phyloP scores from a whole-genome alignment of 2,888 invertebrate genomes.

The Zygaena filipendulae region DNA sequence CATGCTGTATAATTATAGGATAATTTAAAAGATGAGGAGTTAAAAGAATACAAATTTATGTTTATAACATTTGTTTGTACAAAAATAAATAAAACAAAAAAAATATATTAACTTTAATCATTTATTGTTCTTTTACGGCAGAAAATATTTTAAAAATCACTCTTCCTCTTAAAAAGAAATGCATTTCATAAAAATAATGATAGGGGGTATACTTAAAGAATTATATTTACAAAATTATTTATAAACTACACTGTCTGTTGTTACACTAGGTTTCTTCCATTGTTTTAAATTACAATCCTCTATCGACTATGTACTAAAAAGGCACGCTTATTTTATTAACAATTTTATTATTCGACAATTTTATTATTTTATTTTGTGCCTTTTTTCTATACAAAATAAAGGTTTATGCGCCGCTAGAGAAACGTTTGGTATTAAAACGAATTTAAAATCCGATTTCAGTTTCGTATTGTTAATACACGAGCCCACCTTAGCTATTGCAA shows the following conservation, averaged over 20 bases:
- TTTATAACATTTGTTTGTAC: no score
- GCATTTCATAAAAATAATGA: conserved; percentile 63
- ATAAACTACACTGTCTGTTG: conserved; percentile 15
- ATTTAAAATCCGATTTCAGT: conserved; percentile 9
- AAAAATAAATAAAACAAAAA: conserved; percentile 22
- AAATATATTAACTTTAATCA: conserved; percentile 40
- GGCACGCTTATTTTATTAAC: conserved; percentile 33
- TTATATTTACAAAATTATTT: conserved; percentile 51
- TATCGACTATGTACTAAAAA: conserved; percentile 32
- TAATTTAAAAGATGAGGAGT: no score
- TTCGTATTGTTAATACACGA: no score
- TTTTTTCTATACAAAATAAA: no score
- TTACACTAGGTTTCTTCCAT: no score
- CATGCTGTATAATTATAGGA: no score
- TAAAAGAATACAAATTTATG: no score
- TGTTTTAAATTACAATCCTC: conserved; percentile 50
- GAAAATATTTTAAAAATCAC: conserved; percentile 60
- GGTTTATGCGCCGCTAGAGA: conserved; percentile 1
- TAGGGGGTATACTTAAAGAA: no score
- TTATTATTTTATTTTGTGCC: no score
- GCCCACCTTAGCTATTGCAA: no score
- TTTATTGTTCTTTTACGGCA: conserved; percentile 65
- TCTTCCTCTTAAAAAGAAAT: conserved; percentile 60
- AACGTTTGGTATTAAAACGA: conserved; percentile 13
- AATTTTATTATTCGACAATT: no score